Evolutionary conservation across 2,113 vertebrate genomes (phyloP), one percentile per base, ranked within the genome.

Genomic region (Cyanistes caeruleus): DNA sequence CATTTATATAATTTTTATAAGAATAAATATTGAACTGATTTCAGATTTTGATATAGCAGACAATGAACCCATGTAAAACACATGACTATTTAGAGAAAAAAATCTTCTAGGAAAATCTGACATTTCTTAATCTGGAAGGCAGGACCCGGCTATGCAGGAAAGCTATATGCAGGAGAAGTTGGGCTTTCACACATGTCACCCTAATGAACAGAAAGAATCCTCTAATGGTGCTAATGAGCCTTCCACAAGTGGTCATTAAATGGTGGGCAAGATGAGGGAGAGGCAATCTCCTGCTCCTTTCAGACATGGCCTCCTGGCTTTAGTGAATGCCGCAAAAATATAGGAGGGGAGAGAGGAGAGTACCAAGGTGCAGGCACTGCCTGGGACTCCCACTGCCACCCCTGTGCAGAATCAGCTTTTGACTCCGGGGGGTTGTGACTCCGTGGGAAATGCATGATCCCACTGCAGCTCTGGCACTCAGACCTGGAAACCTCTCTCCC

Each of bases 321-420:
- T 67, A 51, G 22, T 19, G 76, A 85, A 80, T 14, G 25, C 23
- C 58, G 25, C 1, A 2, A 74, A 53, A 76, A 62, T 23, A 39
- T 60, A 22, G 2, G 43, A 80, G 10, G 20, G 30, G 10, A 60
- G 15, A 63, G n/a, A 69, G 31, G 28, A 65, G 51, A 86, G 28
- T 6, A 28, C 21, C 24, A 48, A 65, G 31, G 37, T 69, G 22
- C 2, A 1, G 19, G 43, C 5, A 7, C 13, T 55, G 15, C 27
- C 35, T n/a, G 35, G 17, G 14, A 21, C 12, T 73, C 46, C 8
- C 0, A 0, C 37, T 52, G 46, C 11, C 41, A 46, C 8, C 13
- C 17, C 13, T 28, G 3, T 0, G 5, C 33, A 90, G 55, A 87
- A 85, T 73, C 30, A 41, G 2, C 22, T 44, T 60, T 53, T 1